Conservation (phyloP, 2,113 vertebrate genomes). For the Erpornis zantholeuca region DNA sequence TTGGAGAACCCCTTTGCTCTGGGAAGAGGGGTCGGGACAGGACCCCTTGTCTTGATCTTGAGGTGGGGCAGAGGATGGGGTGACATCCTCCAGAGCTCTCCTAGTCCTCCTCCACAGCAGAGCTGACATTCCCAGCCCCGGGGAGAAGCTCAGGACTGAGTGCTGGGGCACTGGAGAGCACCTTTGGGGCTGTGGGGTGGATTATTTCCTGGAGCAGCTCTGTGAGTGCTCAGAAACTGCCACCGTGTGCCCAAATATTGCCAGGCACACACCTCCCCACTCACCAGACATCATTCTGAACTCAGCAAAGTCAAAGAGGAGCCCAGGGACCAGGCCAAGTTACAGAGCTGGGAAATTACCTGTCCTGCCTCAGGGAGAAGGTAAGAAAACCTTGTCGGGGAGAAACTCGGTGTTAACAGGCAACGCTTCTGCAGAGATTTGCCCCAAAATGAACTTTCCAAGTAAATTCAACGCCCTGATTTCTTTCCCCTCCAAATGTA, state of each 20-base stretch:
- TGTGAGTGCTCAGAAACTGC: accelerated
- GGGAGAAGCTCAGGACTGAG: not conserved
- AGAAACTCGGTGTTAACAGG: not conserved
- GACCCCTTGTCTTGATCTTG: not conserved
- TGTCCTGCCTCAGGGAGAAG: not conserved
- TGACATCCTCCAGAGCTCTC: not conserved
- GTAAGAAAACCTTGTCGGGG: too few relatives aligned
- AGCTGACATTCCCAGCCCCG: not conserved
- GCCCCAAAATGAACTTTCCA: not conserved
- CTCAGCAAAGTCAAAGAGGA: not conserved
- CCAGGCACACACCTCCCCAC: accelerated
- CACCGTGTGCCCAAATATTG: accelerated
- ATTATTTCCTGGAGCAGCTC: not conserved
- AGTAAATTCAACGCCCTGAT: not conserved
- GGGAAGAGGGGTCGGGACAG: not conserved
- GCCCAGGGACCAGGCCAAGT: not conserved
- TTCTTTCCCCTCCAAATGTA: not conserved
- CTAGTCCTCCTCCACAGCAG: not conserved
- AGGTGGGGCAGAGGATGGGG: accelerated
- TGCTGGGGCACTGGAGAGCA: not conserved
- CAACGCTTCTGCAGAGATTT: not conserved
- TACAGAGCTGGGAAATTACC: not conserved
- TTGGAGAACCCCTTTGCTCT: not conserved
- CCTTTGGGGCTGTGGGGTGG: not conserved
- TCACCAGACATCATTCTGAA: accelerated